Percentiles rank a stretch among this genome's conserved stretches.
Evolutionary conservation across 2,797 vertebrate genomes (phyloP).

Genomic region (Gambusia yucatana): DNA sequence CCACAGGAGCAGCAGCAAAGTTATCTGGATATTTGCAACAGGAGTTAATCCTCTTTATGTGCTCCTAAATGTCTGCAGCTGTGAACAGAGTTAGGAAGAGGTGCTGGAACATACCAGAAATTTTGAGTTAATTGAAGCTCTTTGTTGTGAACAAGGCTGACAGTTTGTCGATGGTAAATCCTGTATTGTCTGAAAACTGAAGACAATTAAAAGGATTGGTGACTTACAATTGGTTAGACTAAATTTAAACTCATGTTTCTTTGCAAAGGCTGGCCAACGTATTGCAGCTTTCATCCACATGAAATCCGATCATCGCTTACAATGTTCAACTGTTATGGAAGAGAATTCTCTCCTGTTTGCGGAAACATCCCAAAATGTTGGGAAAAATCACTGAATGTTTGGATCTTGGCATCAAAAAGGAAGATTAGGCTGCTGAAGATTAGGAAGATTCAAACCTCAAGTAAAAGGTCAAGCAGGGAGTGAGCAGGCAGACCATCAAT

Average conservation of each 20-base stretch:
- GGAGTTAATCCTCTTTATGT: conserved; percentile 52
- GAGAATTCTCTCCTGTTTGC: neutral
- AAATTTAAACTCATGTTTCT: neutral
- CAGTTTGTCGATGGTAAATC: conserved; percentile 21
- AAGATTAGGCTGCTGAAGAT: neutral
- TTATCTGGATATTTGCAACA: conserved; percentile 66
- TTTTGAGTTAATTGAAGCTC: conserved; percentile 59
- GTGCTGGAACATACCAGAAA: conserved; percentile 27
- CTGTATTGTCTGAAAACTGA: conserved; percentile 12
- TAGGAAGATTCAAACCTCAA: too few relatives aligned
- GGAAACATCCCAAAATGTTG: neutral
- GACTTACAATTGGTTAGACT: conserved; percentile 2
- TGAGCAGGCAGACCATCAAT: conserved; percentile 1
- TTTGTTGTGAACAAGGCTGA: conserved; percentile 40
- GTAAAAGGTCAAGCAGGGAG: neutral
- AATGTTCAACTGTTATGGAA: neutral
- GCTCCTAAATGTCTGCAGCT: conserved; percentile 33
- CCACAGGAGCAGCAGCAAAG: conserved; percentile 48
- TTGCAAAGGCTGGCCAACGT: neutral
- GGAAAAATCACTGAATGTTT: too few relatives aligned
- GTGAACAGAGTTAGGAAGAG: conserved; percentile 23
- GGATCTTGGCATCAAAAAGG: neutral
- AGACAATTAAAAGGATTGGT: conserved; percentile 17
- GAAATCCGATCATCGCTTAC: neutral
- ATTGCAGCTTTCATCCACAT: neutral